Evolutionary conservation across 2,113 vertebrate species (phyloP).

Genomic region (Halichoerus grypus): DNA sequence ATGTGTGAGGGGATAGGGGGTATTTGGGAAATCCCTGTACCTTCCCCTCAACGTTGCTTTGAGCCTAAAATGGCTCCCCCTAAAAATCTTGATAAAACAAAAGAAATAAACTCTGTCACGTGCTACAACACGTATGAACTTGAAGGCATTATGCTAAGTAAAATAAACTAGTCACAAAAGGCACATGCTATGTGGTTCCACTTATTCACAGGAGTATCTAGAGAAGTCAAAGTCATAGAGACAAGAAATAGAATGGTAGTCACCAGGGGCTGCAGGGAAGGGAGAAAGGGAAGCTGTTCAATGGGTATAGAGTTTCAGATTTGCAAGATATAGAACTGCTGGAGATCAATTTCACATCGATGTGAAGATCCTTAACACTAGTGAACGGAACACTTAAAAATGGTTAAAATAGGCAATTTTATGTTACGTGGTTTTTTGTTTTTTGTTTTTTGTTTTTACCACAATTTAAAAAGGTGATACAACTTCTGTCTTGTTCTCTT

Average conservation of each 20-base stretch:
- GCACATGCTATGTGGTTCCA: background rate
- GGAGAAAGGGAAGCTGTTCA: background rate
- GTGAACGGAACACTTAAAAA: background rate
- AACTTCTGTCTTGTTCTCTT: background rate
- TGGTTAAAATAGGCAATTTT: background rate
- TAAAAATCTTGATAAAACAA: background rate
- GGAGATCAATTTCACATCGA: background rate
- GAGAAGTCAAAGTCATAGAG: background rate
- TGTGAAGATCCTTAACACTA: background rate
- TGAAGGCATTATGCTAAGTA: background rate
- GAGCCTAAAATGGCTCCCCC: background rate
- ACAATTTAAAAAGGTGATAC: background rate
- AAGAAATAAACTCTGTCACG: background rate
- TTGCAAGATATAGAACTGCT: background rate
- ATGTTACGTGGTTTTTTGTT: background rate
- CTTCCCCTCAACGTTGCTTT: background rate
- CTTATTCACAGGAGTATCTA: no score
- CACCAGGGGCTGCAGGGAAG: background rate
- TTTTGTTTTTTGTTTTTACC: background rate
- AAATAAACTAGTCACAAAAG: background rate
- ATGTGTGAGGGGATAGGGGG: background rate
- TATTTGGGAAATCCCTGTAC: background rate
- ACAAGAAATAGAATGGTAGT: background rate
- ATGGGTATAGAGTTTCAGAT: background rate
- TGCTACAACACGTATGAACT: background rate